These are phyloP conservation scores for Holacanthus passer DNA, from an alignment of 2,113 vertebrate species.

Conservation along the genomic window DNA sequence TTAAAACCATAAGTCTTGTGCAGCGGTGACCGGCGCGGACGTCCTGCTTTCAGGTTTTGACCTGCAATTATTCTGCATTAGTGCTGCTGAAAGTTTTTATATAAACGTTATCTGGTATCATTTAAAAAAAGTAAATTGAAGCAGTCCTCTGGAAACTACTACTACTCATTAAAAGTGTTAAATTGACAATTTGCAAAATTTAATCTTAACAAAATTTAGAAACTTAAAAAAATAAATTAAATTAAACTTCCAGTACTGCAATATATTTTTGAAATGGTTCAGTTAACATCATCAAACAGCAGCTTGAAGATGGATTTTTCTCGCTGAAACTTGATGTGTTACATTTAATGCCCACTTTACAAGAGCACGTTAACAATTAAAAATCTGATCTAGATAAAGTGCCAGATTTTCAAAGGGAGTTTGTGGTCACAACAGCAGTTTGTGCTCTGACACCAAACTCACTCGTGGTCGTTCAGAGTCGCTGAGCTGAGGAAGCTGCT, in stretches of 20 bases:
- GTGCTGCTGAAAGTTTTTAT: background rate
- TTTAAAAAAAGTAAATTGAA: background rate
- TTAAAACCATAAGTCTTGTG: conserved; percentile 12
- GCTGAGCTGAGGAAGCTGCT: too few species aligned
- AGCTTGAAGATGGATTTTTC: background rate
- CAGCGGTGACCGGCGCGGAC: background rate
- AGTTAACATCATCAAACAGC: background rate
- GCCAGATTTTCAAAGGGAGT: background rate
- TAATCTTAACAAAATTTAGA: too few species aligned
- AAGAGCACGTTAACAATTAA: background rate
- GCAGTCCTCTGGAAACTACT: background rate
- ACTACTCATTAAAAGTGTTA: background rate
- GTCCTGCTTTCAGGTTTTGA: background rate
- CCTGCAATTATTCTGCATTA: conserved; percentile 6
- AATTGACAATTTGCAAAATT: background rate
- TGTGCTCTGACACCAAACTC: too few species aligned
- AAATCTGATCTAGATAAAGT: background rate
- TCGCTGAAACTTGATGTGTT: too few species aligned
- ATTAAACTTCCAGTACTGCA: too few species aligned
- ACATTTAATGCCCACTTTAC: too few species aligned
- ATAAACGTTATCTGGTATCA: background rate
- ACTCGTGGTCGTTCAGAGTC: too few species aligned
- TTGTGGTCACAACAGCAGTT: background rate
- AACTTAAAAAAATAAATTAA: too few species aligned
- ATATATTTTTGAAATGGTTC: background rate